A percentile compares a stretch with the other conserved stretches of the same genome.
Evolutionary conservation across 2,113 vertebrate genomes (phyloP).

Genomic region (Pelusios castaneus): DNA sequence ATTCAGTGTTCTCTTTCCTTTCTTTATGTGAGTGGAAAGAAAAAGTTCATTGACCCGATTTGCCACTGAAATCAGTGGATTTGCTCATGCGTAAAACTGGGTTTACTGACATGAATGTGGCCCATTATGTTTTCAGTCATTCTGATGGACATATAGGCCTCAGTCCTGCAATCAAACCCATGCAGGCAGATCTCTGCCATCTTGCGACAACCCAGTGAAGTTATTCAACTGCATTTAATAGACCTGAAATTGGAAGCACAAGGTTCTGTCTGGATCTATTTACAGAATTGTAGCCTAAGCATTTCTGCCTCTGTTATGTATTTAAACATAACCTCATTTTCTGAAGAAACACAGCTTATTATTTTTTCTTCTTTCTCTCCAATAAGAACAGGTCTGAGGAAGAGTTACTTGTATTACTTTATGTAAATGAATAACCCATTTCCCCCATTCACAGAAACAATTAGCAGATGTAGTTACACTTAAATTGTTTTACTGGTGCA

Average conservation of each 20-base stretch:
- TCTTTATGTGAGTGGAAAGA: not conserved
- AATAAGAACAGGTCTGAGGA: not conserved
- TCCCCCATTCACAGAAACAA: conserved; percentile 31
- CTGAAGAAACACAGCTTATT: not conserved
- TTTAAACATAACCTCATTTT: conserved; percentile 23
- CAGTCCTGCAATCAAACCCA: not conserved
- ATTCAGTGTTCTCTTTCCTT: not conserved
- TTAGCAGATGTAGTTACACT: not conserved
- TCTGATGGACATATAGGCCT: not conserved
- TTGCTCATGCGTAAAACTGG: not conserved
- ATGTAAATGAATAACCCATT: not conserved
- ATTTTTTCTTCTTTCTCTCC: conserved; percentile 15
- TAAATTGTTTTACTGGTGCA: conserved; percentile 33
- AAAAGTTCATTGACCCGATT: not conserved
- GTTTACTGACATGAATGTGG: not conserved
- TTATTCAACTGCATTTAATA: not conserved
- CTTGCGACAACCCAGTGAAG: not conserved
- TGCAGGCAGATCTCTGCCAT: not conserved
- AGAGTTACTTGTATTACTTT: conserved; percentile 7
- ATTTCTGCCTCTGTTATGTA: conserved; percentile 23
- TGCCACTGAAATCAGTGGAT: not conserved
- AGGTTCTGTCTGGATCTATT: not conserved
- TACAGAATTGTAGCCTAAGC: not conserved
- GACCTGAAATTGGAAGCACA: not conserved
- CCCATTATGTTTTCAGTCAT: accelerated